Percentiles rank a stretch among this genome's conserved stretches.
Evolutionary conservation across 2,113 vertebrate genomes (phyloP).

Genomic region (Axis porcinus): DNA sequence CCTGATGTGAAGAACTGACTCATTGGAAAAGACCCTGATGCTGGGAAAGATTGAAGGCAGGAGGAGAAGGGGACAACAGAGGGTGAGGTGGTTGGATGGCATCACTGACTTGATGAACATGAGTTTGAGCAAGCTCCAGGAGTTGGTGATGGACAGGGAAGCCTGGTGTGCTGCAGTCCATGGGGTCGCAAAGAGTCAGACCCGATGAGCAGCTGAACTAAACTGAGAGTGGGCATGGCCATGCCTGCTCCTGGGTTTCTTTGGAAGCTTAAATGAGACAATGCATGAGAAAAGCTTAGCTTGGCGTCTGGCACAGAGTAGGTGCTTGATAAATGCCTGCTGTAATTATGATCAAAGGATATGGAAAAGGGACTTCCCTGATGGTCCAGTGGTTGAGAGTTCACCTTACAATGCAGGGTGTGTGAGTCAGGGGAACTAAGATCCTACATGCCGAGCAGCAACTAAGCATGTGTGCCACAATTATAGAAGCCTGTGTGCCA

Average conservation of each 20-base stretch:
- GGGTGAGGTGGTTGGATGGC: not conserved
- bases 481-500: not conserved
- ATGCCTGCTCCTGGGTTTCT: not conserved
- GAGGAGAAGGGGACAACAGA: not conserved
- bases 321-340: not conserved
- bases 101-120: not conserved
- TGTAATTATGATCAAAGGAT: not conserved
- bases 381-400: not conserved
- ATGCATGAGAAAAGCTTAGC: not conserved
- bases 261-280: not conserved
- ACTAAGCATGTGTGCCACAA: not conserved
- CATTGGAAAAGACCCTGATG: not conserved
- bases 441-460: not conserved
- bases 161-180: not conserved
- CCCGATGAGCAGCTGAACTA: not conserved
- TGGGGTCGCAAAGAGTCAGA: not conserved
- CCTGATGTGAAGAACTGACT: not conserved
- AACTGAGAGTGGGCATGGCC: not conserved
- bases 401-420: not conserved
- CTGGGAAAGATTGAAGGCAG: not conserved
- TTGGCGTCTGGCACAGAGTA: too few species aligned
- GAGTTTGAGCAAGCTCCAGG: not conserved
- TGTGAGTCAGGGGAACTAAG: not conserved
- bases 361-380: not conserved
- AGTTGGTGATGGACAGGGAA: not conserved